Evolutionary conservation across 2,113 vertebrate genomes (phyloP), one percentile per base, ranked within the genome.

Genomic region (Phyllostomus hastatus): DNA sequence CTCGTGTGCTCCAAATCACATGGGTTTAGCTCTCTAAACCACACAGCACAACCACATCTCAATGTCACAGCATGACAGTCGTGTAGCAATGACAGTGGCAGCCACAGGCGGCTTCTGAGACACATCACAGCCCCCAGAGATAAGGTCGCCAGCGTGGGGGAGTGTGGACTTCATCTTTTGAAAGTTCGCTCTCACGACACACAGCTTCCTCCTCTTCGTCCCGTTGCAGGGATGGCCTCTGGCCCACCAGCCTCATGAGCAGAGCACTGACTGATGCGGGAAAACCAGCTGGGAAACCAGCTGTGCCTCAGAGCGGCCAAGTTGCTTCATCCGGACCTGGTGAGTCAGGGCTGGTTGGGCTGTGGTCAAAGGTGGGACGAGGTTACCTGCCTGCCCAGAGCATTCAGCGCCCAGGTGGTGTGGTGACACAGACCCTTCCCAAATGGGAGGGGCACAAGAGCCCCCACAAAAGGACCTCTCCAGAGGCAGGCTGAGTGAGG

Each of bases 141-240:
- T 33, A 22, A 91, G 52, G 28, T 5, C 0, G 0, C 17, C 5
- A 28, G 10, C 0, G 0, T 15, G n/a, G 28, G 9, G 0, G 19
- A 61, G 14, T 14, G 4, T 52, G 17, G 12, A 43, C 7, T 5
- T 64, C 59, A 43, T 26, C 50, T 69, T 76, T 50, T 38, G 59
- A 41, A 84, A 10, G 46, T 38, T 69, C 28, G 38, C 14, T 46
- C 50, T 83, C 22, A 24, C 0, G 10, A 26, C 12, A 2, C 31
- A 80, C 1, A 2, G 19, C 6, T 8, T 38, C 64, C 54, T 61
- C 54, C 43, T 70, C 38, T 24, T 70, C 5, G 16, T 28, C n/a
- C 35, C 33, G 11, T 64, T 7, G 9, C 4, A 19, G 35, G 24
- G 19, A 48, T 1, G 14, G 35, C 38, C 72, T 66, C 43, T 54